phyloP scores from a whole-genome alignment of 2,113 vertebrate species.

The Parotia lawesii region DNA sequence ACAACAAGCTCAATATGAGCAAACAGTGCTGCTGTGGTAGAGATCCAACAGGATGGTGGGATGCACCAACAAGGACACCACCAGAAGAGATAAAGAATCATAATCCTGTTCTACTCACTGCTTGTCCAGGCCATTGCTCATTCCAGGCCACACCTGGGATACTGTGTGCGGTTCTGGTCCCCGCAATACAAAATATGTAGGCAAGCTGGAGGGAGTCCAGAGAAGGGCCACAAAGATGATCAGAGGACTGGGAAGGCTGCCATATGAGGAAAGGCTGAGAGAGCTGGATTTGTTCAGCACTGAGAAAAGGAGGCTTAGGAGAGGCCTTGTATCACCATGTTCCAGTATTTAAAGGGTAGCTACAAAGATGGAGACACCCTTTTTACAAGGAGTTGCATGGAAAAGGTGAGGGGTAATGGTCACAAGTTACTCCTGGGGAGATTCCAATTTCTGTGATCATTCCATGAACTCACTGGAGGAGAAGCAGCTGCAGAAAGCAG shows the following conservation, averaged over 20 bases:
- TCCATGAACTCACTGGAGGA: background rate
- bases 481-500: background rate
- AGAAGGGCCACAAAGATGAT: background rate
- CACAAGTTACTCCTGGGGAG: background rate
- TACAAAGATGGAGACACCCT: background rate
- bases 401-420: background rate
- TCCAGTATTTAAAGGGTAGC: background rate
- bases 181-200: rapidly evolving
- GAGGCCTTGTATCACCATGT: background rate
- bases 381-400: background rate
- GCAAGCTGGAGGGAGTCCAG: background rate
- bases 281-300: background rate
- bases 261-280: background rate
- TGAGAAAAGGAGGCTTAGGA: background rate
- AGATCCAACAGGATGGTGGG: background rate
- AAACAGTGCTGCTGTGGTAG: background rate
- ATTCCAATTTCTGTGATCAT: background rate
- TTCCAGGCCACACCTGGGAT: background rate
- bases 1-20: background rate
- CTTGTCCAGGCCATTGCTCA: background rate
- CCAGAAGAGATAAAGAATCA: background rate
- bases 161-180: background rate
- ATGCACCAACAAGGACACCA: background rate
- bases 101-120: background rate
- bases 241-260: background rate